These are phyloP conservation scores for Rhynchomys soricoides DNA, from an alignment of 2,113 vertebrate species.

Conservation along the genomic window DNA sequence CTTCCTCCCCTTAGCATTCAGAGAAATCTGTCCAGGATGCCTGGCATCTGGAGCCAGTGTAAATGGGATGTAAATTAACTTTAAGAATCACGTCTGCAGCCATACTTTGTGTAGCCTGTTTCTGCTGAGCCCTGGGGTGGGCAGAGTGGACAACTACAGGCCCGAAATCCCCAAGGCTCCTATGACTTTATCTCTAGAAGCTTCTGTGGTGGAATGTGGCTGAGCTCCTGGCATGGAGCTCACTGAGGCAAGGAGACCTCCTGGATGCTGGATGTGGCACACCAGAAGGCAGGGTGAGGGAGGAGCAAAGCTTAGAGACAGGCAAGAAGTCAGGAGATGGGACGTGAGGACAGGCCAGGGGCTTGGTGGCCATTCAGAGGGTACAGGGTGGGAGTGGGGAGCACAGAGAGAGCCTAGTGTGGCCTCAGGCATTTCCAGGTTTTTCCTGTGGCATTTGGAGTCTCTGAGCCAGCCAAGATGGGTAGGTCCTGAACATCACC, in stretches of 20 bases:
- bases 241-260: neutral
- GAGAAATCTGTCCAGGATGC: conserved; percentile 8
- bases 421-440: neutral
- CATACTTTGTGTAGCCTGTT: neutral
- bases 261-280: fast-evolving
- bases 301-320: too few relatives aligned
- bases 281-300: neutral
- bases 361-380: neutral
- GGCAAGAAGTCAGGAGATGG: neutral
- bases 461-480: neutral
- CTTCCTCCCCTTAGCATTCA: neutral
- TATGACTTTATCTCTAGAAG: neutral
- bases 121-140: neutral
- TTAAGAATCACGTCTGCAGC: conserved; percentile 54
- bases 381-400: fast-evolving
- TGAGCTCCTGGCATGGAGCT: fast-evolving
- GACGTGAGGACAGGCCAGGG: neutral
- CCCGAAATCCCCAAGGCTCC: neutral
- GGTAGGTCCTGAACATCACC: neutral
- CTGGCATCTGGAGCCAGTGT: conserved; percentile 66
- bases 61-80: conserved; percentile 70
- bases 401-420: fast-evolving
- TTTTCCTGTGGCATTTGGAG: neutral
- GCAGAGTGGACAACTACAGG: neutral
- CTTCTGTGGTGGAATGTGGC: neutral